Percentiles rank a stretch among this genome's conserved stretches.
Evolutionary conservation across 2,888 invertebrate genomes (phyloP).

Genomic region (Theretra japonica): DNA sequence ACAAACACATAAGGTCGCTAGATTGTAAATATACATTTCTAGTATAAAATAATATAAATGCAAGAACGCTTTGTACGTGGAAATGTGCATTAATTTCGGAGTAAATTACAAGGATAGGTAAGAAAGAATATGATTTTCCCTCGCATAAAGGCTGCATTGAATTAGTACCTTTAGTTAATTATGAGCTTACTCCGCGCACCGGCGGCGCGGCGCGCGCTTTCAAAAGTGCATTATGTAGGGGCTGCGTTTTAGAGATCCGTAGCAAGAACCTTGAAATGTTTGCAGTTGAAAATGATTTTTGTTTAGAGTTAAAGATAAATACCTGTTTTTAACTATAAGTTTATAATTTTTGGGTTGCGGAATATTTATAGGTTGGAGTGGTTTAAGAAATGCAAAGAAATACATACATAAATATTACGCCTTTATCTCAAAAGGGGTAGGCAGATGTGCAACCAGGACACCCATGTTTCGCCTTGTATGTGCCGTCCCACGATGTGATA

Average conservation of each 20-base stretch:
- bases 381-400: no score
- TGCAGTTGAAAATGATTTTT: neutral
- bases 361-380: no score
- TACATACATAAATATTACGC: no score
- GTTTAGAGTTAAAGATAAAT: neutral
- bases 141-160: neutral
- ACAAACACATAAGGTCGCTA: no score
- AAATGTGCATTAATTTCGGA: neutral
- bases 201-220: no score
- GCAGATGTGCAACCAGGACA: no score
- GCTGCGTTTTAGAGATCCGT: constrained; percentile 2
- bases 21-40: no score
- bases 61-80: neutral
- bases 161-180: constrained; percentile 13
- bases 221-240: constrained; percentile 1
- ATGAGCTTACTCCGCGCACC: neutral
- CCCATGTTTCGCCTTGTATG: no score
- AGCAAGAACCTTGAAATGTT: neutral
- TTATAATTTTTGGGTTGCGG: no score
- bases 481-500: no score
- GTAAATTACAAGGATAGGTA: neutral
- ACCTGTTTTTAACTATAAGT: no score
- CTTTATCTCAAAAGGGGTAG: no score
- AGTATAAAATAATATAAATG: neutral
- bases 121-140: neutral